Evolutionary conservation across 2,113 vertebrate genomes (phyloP).

Genomic region (Pleuronectes platessa): DNA sequence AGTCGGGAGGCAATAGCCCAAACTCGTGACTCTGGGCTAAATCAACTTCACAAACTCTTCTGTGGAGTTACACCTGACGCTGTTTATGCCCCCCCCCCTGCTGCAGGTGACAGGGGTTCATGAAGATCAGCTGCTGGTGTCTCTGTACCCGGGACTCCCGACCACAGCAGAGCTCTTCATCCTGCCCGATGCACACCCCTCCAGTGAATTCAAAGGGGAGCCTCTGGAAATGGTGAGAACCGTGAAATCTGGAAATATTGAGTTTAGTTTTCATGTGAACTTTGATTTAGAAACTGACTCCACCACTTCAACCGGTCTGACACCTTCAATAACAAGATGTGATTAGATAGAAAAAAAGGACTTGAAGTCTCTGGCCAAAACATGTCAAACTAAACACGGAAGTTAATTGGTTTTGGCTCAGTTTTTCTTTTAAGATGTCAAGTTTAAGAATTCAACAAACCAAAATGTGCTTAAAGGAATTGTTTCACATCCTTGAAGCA

Average conservation of each 20-base stretch:
- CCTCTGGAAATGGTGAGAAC: conserved; percentile 87
- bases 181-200: conserved; percentile 79
- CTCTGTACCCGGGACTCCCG: conserved; percentile 91
- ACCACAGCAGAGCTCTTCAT: conserved; percentile 95
- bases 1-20: not conserved
- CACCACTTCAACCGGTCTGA: not conserved
- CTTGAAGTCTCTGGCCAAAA: not conserved
- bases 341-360: not conserved
- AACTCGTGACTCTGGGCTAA: not conserved
- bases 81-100: not conserved
- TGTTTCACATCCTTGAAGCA: too few species aligned
- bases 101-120: conserved; percentile 89
- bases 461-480: too few species aligned
- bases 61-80: not conserved
- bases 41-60: too few species aligned
- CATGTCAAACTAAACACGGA: not conserved
- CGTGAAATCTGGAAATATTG: not conserved
- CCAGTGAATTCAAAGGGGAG: conserved; percentile 84
- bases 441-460: not conserved
- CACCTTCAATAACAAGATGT: not conserved
- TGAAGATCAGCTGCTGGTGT: conserved; percentile 90
- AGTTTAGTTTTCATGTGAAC: not conserved
- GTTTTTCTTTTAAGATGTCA: not conserved
- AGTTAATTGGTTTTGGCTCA: not conserved
- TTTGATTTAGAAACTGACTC: not conserved